Evolutionary conservation across 1,140 invertebrate genomes (phyloP), one percentile per base, ranked within the genome.

Genomic region (Atta colombica): DNA sequence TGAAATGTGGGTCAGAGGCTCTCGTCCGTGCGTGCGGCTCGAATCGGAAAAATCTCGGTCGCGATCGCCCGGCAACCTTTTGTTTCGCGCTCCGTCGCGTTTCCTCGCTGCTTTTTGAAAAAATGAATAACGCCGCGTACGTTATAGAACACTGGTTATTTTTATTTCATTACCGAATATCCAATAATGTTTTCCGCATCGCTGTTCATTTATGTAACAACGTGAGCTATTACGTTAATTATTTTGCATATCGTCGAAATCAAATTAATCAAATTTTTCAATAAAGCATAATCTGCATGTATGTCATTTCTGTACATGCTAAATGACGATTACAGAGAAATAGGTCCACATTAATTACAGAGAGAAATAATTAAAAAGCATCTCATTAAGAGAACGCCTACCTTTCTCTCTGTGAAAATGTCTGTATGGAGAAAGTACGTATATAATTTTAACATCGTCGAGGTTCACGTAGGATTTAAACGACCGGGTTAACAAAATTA

Each of bases 361-460:
- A 77, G 25, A 8, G 16, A 65, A 63, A 65, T 65, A 31, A 77
- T 63, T 49, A 77, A 49, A 65, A 49, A 45, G 55, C 35, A 77
- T 45, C 66, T 69, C 74, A 45, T 63, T 63, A 77, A 31, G 3
- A 31, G 18, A 49, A 49, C 18, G 25, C 35, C 21, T 45, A 63
- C 31, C 14, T 45, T 60, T 39, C 35, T 8, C 21, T 25, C 16
- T 21, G 2, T 16, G 63, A 58, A 72, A 60, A 71, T 28, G 45
- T n/a, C 31, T 31, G 31, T 35, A 28, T 14, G 8, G 53, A 61
- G 60, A 45, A 45, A 72, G 16, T 6, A 21, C n/a, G 39, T 51
- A 69, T 49, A 49, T 71, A 77, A 90, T 90, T 90, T 90, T 90
- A 88, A 90, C 71, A 90, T 89, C 65, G 71, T 86, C 72, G 88